Conservation (phyloP, 2,113 vertebrate genomes). For the Uria lomvia region DNA sequence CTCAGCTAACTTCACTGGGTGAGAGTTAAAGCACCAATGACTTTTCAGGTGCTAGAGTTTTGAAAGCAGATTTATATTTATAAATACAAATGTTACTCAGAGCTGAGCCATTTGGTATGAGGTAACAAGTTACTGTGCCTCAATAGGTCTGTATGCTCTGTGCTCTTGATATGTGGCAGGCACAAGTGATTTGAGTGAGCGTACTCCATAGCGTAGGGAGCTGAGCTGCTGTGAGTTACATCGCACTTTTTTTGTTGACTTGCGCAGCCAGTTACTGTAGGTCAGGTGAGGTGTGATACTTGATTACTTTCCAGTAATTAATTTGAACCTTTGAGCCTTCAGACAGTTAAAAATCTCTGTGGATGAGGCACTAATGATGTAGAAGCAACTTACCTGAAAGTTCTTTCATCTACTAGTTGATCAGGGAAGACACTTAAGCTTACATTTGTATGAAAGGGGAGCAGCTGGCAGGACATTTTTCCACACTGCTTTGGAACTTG, state of each 20-base stretch:
- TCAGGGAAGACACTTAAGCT: background rate
- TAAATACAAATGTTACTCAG: background rate
- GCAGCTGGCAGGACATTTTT: slow-evolving; percentile 57
- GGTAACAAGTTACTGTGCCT: background rate
- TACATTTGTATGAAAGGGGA: background rate
- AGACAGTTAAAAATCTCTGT: background rate
- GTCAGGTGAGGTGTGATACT: background rate
- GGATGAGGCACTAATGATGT: background rate
- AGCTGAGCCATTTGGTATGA: background rate
- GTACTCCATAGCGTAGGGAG: background rate
- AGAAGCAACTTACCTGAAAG: background rate
- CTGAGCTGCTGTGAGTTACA: background rate
- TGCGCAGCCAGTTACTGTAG: background rate
- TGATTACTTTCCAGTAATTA: background rate
- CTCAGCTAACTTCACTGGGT: background rate
- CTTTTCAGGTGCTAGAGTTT: background rate
- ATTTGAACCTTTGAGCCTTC: background rate
- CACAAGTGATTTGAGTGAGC: background rate
- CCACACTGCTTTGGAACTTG: slow-evolving; percentile 45
- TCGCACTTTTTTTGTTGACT: background rate
- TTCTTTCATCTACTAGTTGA: background rate
- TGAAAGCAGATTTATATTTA: background rate
- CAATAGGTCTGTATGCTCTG: background rate
- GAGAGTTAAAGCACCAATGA: background rate
- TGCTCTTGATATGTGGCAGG: background rate